Evolutionary conservation across 1,140 invertebrate species (phyloP), one percentile per base, ranked within the genome.

Genomic region (Globodera rostochiensis): DNA sequence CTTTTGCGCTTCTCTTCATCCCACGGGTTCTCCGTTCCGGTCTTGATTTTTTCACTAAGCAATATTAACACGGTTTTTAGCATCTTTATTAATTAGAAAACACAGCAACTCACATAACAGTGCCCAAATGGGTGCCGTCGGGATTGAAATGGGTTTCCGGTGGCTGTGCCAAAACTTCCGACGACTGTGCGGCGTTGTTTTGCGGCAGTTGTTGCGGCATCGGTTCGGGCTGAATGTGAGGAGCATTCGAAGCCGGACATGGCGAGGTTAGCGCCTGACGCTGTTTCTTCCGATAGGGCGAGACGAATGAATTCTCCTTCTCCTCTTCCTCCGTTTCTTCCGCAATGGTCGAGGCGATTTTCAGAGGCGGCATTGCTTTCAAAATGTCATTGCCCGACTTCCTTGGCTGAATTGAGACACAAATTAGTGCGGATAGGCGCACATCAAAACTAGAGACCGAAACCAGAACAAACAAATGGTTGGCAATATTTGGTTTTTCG

Each of bases 31-130:
- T 25, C 21, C 8, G 67, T 25, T 9, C 67, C 67, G 11, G 67
- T 45, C 19, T 70, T 70, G n/a, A 70, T 70, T 53, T 53, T 8
- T 21, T 70, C 67, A 4, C 67, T 53, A 53, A 53, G 53, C 15
- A 53, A 8, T 25, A 25, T 53, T 53, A 11, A 53, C 67, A 70
- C 67, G n/a, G n/a, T 70, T 49, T 70, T 49, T 4, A 85, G 45
- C n/a, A 82, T 85, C 13, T 67, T 67, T 19, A 71, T 75, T 36
- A 70, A 75, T 36, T 80, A 60, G 79, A 57, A 85, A 0, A 87
- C 85, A 70, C 25, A 25, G 86, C 84, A 11, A 85, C 53, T 53
- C 53, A 53, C 53, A 53, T 64, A n/a, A 85, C 53, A 45, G 19
- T 70, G 67, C 67, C 67, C 67, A 70, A 70, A 70, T 70, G 67